Base-by-base conservation (phyloP, 2,113 vertebrate species). In the Syngnathus floridae region DNA sequence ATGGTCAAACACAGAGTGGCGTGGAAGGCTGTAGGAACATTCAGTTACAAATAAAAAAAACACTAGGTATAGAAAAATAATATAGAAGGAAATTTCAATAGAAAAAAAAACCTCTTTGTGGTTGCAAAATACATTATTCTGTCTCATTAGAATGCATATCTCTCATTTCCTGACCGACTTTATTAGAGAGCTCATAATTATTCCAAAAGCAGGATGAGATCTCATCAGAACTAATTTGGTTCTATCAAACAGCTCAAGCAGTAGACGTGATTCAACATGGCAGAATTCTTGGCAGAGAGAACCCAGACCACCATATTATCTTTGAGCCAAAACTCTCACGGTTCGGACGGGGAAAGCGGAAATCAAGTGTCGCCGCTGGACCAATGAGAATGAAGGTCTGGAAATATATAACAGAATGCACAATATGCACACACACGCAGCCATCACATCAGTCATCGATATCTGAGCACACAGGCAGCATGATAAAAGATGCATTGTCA, bases 291-390 rank as follows among this genome's bases (percentile, higher is more conserved):
- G 69, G 40, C 3, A 2, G n/a, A 64, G 40, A 31, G 26, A 31
- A 31, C 26, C 26, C 74, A 84, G 74, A 58, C 67, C n/a, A 67
- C 70, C 65, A 69, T 75, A 72, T 84, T 84, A 86, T 87, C 84
- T 87, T 78, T 87, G 78, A 86, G 79, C 79, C 80, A 83, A 80
- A 86, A 79, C 83, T 87, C 83, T 84, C 74, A 70, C 70, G 78
- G 79, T 77, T 84, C 81, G 80, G 70, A 72, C 66, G 75, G 80
- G 82, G 87, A 80, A 85, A 82, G 76, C 72, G 80, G 88, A 85
- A 87, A 79, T 40, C 38, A 40, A 16, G n/a, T 60, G 9, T 1
- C 40, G 37, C 10, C 80, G 70, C 16, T 13, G 49, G 40, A 61
- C 62, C 37, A 26, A 8, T 12, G 57, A 75, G 48, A 59, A 65